Conservation (phyloP, 2,113 vertebrate genomes). For the Cyprinodon variegatus region DNA sequence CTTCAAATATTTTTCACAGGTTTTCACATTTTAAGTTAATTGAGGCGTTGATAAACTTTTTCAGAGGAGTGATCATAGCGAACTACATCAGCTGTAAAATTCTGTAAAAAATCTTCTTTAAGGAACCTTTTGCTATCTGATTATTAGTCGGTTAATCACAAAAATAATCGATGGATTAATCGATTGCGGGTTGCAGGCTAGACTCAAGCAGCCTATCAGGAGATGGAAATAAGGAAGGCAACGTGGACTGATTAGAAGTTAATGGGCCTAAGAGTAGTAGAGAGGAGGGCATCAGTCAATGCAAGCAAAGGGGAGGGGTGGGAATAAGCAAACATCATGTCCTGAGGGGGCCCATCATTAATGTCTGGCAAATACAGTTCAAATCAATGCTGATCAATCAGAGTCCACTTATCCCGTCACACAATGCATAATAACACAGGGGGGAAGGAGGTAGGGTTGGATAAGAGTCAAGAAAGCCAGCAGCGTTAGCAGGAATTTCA, state of each 20-base stretch:
- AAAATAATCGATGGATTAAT: too few relatives aligned
- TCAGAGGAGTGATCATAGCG: too few relatives aligned
- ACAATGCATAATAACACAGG: constrained; percentile 38
- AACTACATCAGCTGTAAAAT: too few relatives aligned
- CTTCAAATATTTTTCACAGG: too few relatives aligned
- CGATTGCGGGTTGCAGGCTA: too few relatives aligned
- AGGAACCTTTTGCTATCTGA: too few relatives aligned
- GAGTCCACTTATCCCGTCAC: constrained; percentile 50
- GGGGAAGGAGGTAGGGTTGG: not conserved
- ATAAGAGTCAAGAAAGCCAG: constrained; percentile 42
- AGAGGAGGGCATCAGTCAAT: constrained; percentile 28
- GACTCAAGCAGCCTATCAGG: too few relatives aligned
- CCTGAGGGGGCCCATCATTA: constrained; percentile 63
- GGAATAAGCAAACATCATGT: constrained; percentile 50
- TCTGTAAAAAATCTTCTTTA: too few relatives aligned
- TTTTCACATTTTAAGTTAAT: too few relatives aligned
- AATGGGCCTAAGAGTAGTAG: constrained; percentile 5
- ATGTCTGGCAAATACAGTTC: constrained; percentile 64
- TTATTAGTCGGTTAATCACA: too few relatives aligned
- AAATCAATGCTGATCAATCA: constrained; percentile 72
- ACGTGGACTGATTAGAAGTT: constrained; percentile 28
- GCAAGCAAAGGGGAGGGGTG: constrained; percentile 8
- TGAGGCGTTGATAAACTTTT: too few relatives aligned
- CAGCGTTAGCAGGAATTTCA: constrained; percentile 43
- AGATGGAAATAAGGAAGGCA: not conserved